A percentile compares a stretch with the other conserved stretches of the same genome.
Evolutionary conservation across 2,797 vertebrate species (phyloP).

Genomic region (Enteromius trimaculatus): DNA sequence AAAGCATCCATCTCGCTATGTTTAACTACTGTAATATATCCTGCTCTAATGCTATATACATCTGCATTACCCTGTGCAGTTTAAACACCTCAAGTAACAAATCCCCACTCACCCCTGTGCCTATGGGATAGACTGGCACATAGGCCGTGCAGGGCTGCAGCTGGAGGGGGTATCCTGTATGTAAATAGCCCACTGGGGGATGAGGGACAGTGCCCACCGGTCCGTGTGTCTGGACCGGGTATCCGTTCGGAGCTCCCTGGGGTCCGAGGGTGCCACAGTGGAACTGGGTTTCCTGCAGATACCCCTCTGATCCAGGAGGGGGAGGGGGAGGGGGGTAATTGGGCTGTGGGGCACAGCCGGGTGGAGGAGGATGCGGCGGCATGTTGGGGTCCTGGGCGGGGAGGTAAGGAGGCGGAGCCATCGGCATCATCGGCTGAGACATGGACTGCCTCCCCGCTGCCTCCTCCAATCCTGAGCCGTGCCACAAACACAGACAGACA

Average conservation of each 20-base stretch:
- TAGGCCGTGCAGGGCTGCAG: slow-evolving; percentile 94
- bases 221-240: slow-evolving; percentile 87
- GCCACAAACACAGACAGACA: neutral
- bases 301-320: slow-evolving; percentile 77
- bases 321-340: slow-evolving; percentile 78
- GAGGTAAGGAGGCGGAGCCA: slow-evolving; percentile 86
- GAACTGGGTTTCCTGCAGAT: slow-evolving; percentile 84
- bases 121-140: slow-evolving; percentile 90
- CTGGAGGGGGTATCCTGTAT: slow-evolving; percentile 89
- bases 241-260: slow-evolving; percentile 80
- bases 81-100: neutral
- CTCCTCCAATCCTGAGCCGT: slow-evolving; percentile 79
- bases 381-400: slow-evolving; percentile 72
- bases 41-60: neutral
- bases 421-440: slow-evolving; percentile 69
- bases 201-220: slow-evolving; percentile 76
- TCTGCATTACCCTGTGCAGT: neutral
- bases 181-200: slow-evolving; percentile 87
- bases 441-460: slow-evolving; percentile 79
- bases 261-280: slow-evolving; percentile 71
- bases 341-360: slow-evolving; percentile 72
- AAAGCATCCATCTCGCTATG: neutral
- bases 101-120: slow-evolving; percentile 83
- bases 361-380: slow-evolving; percentile 76
- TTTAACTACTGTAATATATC: neutral